phyloP scores from a whole-genome alignment of 2,888 invertebrate genomes.

The Andricus quercusramuli region DNA sequence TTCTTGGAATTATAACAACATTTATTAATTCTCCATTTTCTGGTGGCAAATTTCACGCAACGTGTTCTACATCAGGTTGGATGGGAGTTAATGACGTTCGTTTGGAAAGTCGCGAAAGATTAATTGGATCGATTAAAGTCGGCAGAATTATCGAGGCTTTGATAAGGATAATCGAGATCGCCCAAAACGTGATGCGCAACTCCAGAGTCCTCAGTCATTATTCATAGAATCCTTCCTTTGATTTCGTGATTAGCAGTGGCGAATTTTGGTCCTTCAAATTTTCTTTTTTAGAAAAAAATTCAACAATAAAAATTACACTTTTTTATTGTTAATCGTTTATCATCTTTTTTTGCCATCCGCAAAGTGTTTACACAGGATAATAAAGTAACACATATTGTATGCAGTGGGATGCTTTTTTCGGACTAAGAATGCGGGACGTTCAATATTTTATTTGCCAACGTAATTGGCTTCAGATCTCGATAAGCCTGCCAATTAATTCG shows the following conservation, averaged over 20 bases:
- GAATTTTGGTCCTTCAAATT: neutral
- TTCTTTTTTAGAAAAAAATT: neutral
- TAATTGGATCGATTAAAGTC: slow-evolving; percentile 31
- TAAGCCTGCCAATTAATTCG: no score
- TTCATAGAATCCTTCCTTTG: slow-evolving; percentile 11
- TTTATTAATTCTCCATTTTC: slow-evolving; percentile 29
- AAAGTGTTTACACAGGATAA: no score
- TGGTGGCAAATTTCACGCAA: slow-evolving; percentile 28
- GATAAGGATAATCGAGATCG: slow-evolving; percentile 31
- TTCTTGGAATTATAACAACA: slow-evolving; percentile 7
- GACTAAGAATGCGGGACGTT: slow-evolving; percentile 1
- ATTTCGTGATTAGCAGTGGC: neutral
- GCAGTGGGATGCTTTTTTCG: neutral
- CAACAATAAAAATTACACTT: no score
- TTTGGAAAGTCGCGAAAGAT: slow-evolving; percentile 32
- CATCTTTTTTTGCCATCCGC: no score
- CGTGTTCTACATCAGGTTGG: neutral
- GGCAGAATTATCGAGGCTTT: slow-evolving; percentile 25
- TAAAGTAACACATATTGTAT: neutral
- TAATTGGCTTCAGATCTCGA: no score
- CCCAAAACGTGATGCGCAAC: neutral
- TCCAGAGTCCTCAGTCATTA: neutral
- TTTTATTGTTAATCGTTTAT: no score
- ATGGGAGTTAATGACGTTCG: neutral
- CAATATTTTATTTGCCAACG: neutral